phyloP scores from a whole-genome alignment of 2,113 vertebrate species.

The Acinonyx jubatus region DNA sequence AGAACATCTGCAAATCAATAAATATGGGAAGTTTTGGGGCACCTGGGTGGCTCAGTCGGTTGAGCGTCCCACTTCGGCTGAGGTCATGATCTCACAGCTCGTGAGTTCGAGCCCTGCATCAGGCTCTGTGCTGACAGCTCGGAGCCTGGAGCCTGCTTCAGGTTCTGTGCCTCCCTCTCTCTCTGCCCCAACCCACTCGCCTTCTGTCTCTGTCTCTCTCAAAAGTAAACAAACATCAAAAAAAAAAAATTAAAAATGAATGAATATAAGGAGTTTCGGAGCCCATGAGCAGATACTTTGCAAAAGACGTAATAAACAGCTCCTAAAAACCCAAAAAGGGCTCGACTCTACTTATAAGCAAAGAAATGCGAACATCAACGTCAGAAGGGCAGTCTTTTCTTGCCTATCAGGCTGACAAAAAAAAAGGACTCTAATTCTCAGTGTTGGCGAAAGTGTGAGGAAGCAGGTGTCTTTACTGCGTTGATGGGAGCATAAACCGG shows the following conservation, averaged over 20 bases:
- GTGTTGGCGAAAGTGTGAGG: accelerated
- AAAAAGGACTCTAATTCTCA: not conserved
- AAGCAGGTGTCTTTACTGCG: accelerated
- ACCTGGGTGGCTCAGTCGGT: too few species aligned
- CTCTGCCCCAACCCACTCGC: too few species aligned
- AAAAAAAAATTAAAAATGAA: not conserved
- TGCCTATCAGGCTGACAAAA: not conserved
- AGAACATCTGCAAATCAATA: not conserved
- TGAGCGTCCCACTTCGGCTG: accelerated
- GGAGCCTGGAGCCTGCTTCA: too few species aligned
- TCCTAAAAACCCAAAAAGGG: not conserved
- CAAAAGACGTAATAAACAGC: not conserved
- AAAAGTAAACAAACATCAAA: too few species aligned
- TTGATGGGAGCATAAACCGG: accelerated
- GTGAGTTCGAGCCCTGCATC: too few species aligned
- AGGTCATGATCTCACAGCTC: too few species aligned
- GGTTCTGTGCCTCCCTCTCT: too few species aligned
- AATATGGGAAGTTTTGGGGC: not conserved
- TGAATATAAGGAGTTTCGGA: not conserved
- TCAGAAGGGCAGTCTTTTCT: accelerated
- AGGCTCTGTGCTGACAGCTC: too few species aligned
- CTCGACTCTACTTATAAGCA: too few species aligned
- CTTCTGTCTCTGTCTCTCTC: too few species aligned
- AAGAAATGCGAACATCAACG: not conserved
- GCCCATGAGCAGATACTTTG: not conserved